Base-by-base conservation (phyloP, 2,113 vertebrate genomes). In the Axis porcinus region DNA sequence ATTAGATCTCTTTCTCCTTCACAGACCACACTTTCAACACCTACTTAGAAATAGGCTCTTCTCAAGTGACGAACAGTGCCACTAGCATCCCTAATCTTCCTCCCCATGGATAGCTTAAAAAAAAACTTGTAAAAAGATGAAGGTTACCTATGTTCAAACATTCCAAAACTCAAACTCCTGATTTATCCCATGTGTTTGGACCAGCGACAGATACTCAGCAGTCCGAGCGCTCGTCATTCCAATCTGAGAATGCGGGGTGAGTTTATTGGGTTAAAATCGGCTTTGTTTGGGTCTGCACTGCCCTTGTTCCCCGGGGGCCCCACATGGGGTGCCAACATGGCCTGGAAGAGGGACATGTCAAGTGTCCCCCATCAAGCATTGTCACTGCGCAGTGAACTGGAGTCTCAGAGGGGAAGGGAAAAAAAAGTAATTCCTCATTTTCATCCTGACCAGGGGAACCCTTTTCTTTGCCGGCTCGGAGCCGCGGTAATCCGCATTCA, bases 361-460 rank as follows among this genome's bases (percentile, higher is more conserved):
- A 99, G 99, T 99, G 99, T 99, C 99, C 99, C 99, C 99, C 99
- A 99, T 99, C 99, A 99, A 98, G 99, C 99, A 99, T 99, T 99
- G 99, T 99, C 89, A 83, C 98, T 99, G 99, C 98, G 99, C 99
- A 99, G 99, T 99, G 99, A 99, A 99, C 99, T 99, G 99, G 98
- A 99, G 98, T 99, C 99, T 99, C 99, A 98, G 99, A 99, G 94
- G 97, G 96, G 90, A 97, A 94, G 97, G 95, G 97, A 95, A 93
- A 93, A 88, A 74, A 99, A 99, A 99, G 99, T 99, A 99, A 99
- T 99, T 99, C 99, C 99, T 99, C 99, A 99, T 99, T 99, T 99
- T 99, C 99, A 99, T 99, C 99, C 99, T 98, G 99, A 99, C 99
- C 98, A 98, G 98, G 99, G 99, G 99, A 99, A 99, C 99, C 99